A percentile compares a stretch with the other conserved stretches of the same genome.
phyloP scores from a whole-genome alignment of 2,797 vertebrate genomes.

The Poliocrania exsul region DNA sequence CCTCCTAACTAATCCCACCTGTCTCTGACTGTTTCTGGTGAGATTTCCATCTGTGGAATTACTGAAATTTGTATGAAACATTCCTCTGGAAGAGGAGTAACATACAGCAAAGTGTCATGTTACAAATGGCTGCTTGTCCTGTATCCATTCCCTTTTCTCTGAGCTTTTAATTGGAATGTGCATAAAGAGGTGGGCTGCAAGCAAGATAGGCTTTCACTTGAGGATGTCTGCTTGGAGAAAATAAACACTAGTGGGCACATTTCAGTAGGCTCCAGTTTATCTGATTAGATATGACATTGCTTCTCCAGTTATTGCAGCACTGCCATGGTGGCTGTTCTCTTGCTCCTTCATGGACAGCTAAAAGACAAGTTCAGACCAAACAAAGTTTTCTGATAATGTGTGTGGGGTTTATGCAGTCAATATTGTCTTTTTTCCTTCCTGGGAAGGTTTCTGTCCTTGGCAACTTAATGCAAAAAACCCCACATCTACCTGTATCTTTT shows the following conservation, averaged over 20 bases:
- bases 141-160: not conserved
- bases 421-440: not conserved
- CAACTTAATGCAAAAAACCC: not conserved
- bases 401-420: not conserved
- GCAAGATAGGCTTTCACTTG: not conserved
- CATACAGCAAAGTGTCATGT: not conserved
- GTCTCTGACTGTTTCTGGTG: not conserved
- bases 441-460: not conserved
- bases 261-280: not conserved
- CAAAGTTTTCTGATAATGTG: not conserved
- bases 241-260: not conserved
- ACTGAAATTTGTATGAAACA: not conserved
- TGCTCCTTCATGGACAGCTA: not conserved
- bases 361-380: not conserved
- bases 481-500: not conserved
- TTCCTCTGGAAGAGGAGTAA: not conserved
- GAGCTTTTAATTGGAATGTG: not conserved
- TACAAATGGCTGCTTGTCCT: not conserved
- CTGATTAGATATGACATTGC: not conserved
- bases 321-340: not conserved
- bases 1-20: not conserved
- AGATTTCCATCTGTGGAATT: not conserved
- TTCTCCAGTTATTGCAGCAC: not conserved
- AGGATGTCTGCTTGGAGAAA: not conserved
- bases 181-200: not conserved